These are phyloP conservation scores for Caenorhabditis japonica DNA, from an alignment of 2,888 invertebrate genomes.

Conservation along the genomic window DNA sequence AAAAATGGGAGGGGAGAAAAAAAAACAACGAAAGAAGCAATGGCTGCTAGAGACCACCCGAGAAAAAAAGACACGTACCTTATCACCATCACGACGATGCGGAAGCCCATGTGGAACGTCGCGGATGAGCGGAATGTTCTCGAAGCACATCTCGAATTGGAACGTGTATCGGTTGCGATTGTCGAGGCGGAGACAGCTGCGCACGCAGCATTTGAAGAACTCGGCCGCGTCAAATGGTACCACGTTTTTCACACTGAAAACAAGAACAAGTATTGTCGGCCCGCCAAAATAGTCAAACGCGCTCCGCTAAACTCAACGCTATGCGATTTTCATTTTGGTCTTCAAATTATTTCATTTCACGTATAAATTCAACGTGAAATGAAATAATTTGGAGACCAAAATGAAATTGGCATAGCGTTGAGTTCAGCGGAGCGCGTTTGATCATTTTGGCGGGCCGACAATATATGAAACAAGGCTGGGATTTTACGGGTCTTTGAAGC, in stretches of 20 bases:
- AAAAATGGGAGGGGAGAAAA: constrained; percentile 9
- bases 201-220: constrained; percentile 50
- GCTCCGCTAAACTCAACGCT: too few species aligned
- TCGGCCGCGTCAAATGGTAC: constrained; percentile 36
- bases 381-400: too few species aligned
- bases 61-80: constrained; percentile 13
- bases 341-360: too few species aligned
- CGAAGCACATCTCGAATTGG: constrained; percentile 71
- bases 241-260: constrained; percentile 41
- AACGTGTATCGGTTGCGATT: constrained; percentile 55
- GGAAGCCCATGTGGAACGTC: constrained; percentile 56
- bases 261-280: too few species aligned
- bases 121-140: constrained; percentile 65
- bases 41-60: constrained; percentile 10
- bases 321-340: too few species aligned
- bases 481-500: too few species aligned
- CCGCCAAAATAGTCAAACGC: too few species aligned
- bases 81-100: constrained; percentile 38
- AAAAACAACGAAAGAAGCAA: constrained; percentile 10
- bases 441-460: too few species aligned
- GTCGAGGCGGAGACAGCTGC: constrained; percentile 67
- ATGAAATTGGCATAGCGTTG: too few species aligned
- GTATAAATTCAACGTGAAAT: too few species aligned
- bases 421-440: too few species aligned
- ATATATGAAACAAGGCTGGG: too few species aligned